phyloP scores from a whole-genome alignment of 2,888 invertebrate species.

The Parnassius orleans region DNA sequence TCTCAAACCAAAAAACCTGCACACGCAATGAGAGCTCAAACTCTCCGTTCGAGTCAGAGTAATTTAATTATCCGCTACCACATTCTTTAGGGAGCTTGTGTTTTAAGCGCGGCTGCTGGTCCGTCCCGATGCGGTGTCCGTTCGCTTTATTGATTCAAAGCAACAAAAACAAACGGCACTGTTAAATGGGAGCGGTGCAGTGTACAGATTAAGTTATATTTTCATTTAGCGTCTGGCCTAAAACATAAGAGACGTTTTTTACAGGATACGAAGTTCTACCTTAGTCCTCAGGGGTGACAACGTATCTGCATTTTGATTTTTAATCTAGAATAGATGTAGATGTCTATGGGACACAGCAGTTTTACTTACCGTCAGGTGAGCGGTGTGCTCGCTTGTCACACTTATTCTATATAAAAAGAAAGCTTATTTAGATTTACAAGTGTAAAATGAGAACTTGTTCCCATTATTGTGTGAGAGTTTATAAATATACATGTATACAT shows the following conservation, averaged over 20 bases:
- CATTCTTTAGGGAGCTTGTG: slow-evolving; percentile 1
- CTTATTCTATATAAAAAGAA: no score
- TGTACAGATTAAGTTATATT: slow-evolving; percentile 38
- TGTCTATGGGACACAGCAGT: no score
- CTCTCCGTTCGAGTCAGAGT: not conserved
- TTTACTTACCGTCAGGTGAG: no score
- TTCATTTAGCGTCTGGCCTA: slow-evolving; percentile 23
- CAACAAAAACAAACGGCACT: slow-evolving; percentile 36
- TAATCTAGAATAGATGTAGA: no score
- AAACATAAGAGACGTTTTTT: slow-evolving; percentile 16
- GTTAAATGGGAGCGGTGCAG: slow-evolving; percentile 34
- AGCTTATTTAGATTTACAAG: no score
- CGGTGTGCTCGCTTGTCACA: no score
- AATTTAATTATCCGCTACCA: slow-evolving; percentile 11
- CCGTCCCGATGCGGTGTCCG: not conserved
- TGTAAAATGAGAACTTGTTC: no score
- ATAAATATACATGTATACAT: no score
- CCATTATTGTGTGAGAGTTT: no score
- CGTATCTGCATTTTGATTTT: no score
- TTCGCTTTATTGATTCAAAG: slow-evolving; percentile 34
- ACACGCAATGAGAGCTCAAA: not conserved
- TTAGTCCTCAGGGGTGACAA: no score
- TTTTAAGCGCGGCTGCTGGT: not conserved
- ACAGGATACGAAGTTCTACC: no score
- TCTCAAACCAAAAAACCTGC: not conserved